phyloP scores from a whole-genome alignment of 2,113 vertebrate genomes.

The Sinocyclocheilus anophthalmus region DNA sequence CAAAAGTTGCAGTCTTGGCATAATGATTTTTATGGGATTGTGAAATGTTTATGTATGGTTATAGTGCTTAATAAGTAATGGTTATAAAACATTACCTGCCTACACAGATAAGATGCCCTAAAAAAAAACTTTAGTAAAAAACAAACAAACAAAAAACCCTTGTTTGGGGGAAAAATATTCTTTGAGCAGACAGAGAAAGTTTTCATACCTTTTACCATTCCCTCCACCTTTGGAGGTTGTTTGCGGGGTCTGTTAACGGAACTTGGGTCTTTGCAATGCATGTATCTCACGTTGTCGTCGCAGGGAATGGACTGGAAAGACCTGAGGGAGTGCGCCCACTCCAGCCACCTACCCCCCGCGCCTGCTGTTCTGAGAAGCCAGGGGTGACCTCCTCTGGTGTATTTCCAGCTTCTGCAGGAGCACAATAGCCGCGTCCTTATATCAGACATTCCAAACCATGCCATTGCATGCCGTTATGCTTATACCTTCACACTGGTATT shows the following conservation, averaged over 20 bases:
- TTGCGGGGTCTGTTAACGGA: background rate
- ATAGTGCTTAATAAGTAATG: background rate
- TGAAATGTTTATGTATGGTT: background rate
- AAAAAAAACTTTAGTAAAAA: background rate
- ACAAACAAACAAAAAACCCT: too few relatives aligned
- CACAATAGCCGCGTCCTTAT: background rate
- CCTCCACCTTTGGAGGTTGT: background rate
- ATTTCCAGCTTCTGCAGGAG: conserved; percentile 75
- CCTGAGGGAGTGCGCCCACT: conserved; percentile 87
- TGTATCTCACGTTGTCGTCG: conserved; percentile 89
- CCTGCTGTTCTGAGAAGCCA: conserved; percentile 90
- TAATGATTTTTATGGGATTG: conserved; percentile 7
- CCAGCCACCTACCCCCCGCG: too few relatives aligned
- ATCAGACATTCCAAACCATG: conserved; percentile 39
- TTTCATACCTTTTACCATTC: too few relatives aligned
- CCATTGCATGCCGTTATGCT: background rate
- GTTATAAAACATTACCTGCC: background rate
- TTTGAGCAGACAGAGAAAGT: background rate
- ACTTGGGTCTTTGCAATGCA: background rate
- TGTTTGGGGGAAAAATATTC: too few relatives aligned
- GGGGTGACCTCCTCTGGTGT: conserved; percentile 79
- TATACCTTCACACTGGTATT: background rate
- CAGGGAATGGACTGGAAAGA: conserved; percentile 93
- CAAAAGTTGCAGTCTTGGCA: background rate
- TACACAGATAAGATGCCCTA: background rate